Percentiles rank a stretch among this genome's conserved stretches.
Conservation (phyloP, 2,113 vertebrate genomes). For the Thomomys bottae region DNA sequence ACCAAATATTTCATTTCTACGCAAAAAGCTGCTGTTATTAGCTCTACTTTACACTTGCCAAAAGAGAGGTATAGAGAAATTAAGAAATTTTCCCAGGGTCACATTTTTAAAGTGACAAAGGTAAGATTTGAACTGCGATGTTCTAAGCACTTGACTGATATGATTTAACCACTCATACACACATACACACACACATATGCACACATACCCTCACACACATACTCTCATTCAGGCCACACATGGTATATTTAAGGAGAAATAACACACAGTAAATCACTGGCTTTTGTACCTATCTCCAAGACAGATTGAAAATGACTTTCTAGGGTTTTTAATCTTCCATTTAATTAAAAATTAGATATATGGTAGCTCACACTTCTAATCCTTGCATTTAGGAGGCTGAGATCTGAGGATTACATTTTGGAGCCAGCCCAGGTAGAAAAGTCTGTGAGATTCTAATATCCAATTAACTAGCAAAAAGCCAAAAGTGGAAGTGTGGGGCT, state of each 20-base stretch:
- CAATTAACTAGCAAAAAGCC: no score
- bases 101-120: neutral
- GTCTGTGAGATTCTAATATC: no score
- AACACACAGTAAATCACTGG: neutral
- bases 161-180: neutral
- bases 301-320: neutral
- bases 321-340: neutral
- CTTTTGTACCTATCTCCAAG: neutral
- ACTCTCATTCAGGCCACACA: neutral
- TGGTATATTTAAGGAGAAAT: neutral
- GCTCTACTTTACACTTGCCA: neutral
- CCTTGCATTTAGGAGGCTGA: no score
- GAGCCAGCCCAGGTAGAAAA: no score
- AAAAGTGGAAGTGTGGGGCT: no score
- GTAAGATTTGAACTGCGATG: neutral
- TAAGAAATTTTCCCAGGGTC: neutral
- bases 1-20: neutral
- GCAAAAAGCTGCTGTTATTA: neutral
- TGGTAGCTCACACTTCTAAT: no score
- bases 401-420: no score
- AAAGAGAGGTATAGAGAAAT: slow-evolving; percentile 22
- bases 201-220: neutral
- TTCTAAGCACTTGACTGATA: neutral
- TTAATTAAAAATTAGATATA: slow-evolving; percentile 21
- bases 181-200: neutral